Conservation (phyloP, 1,140 invertebrate genomes). For the Theocolax elegans region DNA sequence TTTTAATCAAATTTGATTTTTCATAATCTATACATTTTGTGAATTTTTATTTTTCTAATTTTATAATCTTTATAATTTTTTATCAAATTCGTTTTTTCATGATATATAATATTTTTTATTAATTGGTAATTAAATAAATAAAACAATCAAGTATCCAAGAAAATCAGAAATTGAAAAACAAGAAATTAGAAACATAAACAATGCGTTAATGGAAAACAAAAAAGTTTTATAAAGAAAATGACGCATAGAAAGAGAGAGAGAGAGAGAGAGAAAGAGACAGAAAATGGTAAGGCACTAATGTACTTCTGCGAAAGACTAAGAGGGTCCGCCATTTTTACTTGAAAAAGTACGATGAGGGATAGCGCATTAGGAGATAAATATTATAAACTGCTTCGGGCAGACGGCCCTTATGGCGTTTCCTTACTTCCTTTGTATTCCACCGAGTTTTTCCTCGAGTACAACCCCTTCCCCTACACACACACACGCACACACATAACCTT, state of each 20-base stretch:
- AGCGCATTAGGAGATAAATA: slow-evolving; percentile 39
- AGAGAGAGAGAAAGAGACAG: too few relatives aligned
- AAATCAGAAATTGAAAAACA: not conserved
- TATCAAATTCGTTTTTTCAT: too few relatives aligned
- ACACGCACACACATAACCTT: too few relatives aligned
- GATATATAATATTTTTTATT: too few relatives aligned
- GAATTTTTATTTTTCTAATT: too few relatives aligned
- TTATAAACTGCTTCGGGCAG: slow-evolving; percentile 30
- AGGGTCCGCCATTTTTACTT: slow-evolving; percentile 17
- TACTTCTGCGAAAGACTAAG: slow-evolving; percentile 33
- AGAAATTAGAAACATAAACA: not conserved
- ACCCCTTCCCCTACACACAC: not conserved
- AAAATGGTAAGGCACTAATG: slow-evolving; percentile 18
- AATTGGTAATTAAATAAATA: too few relatives aligned
- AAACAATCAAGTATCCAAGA: too few relatives aligned
- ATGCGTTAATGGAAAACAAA: not conserved
- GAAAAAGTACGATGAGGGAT: slow-evolving; percentile 17
- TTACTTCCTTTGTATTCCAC: slow-evolving; percentile 22
- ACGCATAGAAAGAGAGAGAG: not conserved
- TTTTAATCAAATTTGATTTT: too few relatives aligned
- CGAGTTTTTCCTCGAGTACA: slow-evolving; percentile 7
- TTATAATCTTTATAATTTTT: too few relatives aligned
- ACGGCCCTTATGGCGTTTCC: not conserved
- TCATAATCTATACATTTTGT: too few relatives aligned
- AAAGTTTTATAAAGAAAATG: slow-evolving; percentile 8